Conservation (phyloP, 2,797 vertebrate genomes). For the Denticeps clupeoides region DNA sequence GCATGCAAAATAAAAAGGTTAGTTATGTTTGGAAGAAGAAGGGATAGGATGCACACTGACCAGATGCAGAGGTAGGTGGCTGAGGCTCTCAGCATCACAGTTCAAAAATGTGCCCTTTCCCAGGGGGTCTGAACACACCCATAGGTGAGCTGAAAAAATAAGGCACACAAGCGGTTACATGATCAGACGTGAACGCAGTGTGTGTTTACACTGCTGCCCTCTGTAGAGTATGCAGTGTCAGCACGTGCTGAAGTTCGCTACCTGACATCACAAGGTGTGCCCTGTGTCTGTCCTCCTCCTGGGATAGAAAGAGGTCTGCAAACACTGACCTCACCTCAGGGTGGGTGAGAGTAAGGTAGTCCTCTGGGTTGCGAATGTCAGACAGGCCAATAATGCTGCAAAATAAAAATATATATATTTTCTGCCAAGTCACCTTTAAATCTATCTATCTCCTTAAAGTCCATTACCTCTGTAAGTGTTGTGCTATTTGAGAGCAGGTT, state of each 20-base stretch:
- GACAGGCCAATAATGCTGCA: constrained; percentile 60
- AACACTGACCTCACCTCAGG: constrained; percentile 59
- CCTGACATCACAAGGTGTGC: constrained; percentile 66
- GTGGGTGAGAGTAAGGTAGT: constrained; percentile 53
- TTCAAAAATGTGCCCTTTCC: constrained; percentile 56
- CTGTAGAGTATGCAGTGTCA: too few relatives aligned
- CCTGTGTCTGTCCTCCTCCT: constrained; percentile 36
- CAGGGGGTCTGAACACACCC: constrained; percentile 58
- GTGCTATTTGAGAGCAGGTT: constrained; percentile 57
- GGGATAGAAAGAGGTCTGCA: constrained; percentile 55
- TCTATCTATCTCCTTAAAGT: neutral
- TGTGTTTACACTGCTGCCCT: too few relatives aligned
- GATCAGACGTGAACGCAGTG: neutral
- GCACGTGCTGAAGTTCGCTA: constrained; percentile 35
- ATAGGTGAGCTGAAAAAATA: constrained; percentile 47
- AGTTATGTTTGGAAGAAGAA: neutral
- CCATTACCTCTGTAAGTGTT: constrained; percentile 51
- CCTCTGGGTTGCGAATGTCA: constrained; percentile 44
- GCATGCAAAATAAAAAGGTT: too few relatives aligned
- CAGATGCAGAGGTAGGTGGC: constrained; percentile 64
- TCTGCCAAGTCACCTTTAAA: too few relatives aligned
- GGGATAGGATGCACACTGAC: constrained; percentile 39
- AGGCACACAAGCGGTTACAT: neutral
- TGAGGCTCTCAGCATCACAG: constrained; percentile 56
- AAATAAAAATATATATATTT: neutral